Evolutionary conservation across 2,113 vertebrate genomes (phyloP).

Genomic region (Leptosomus discolor): DNA sequence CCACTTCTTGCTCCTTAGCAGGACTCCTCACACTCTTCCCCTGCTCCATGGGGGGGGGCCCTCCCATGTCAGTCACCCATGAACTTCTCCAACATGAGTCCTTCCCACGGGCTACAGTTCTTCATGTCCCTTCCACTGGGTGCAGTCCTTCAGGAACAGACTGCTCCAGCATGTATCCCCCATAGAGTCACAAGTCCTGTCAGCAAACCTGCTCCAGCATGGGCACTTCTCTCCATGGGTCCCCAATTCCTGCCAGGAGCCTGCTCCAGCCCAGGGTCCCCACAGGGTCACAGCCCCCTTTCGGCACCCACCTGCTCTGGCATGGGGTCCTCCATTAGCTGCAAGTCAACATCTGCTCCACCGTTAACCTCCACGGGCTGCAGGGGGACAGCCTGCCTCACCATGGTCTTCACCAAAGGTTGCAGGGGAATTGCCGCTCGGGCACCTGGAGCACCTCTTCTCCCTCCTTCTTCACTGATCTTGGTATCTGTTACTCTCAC

Average conservation of each 20-base stretch:
- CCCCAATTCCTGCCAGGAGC: not conserved
- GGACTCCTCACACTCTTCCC: not conserved
- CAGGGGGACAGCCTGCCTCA: not conserved
- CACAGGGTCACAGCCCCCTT: not conserved
- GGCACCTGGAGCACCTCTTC: accelerated
- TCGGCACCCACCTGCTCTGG: not conserved
- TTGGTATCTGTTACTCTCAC: not conserved
- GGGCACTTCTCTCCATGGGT: not conserved
- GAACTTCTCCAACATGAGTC: not conserved
- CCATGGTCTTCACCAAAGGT: not conserved
- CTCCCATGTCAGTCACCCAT: no score
- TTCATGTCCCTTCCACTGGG: not conserved
- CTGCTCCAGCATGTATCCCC: not conserved
- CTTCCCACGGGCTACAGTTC: not conserved
- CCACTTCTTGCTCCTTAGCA: not conserved
- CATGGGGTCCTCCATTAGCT: not conserved
- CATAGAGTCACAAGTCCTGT: not conserved
- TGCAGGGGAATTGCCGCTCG: not conserved
- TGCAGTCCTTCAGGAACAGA: not conserved
- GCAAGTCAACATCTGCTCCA: not conserved
- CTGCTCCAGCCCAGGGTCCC: not conserved
- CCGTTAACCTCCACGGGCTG: no score
- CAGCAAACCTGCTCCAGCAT: not conserved
- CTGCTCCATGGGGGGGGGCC: not conserved
- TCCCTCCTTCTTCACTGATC: not conserved